Evolutionary conservation across 2,113 vertebrate genomes (phyloP), one percentile per base, ranked within the genome.

Genomic region (Podilymbus podiceps): DNA sequence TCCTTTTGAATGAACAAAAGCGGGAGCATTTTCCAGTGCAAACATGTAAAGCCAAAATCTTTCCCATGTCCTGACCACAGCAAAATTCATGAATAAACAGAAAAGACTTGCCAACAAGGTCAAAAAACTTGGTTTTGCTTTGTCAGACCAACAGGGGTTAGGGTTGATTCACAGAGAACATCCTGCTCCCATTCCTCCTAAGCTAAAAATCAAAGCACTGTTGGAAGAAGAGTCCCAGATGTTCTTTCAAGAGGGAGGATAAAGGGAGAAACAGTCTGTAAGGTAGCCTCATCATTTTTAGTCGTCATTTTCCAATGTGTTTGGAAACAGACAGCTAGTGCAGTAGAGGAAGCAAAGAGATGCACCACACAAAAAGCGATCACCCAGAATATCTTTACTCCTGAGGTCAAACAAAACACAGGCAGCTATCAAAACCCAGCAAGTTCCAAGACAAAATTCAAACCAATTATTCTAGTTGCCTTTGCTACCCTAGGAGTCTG

Each of bases 31-130:
- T 95, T 95, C 94, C 94, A 96, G 94, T 47, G 93, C 93, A 97
- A 97, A 97, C 95, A 96, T 85, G 81, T 91, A 97, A 95, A 96
- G 89, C 66, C 77, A 88, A 93, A 97, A 87, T 95, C 91, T 95
- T 96, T 97, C 94, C 96, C 95, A 93, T 97, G 89, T 96, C 96
- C 93, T 91, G 71, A 89, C 91, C 94, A 95, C 87, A 95, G 96
- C 58, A 95, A 97, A 97, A 97, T 95, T 96, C 80, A 95, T 97
- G 90, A 96, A 95, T 95, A 97, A 97, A 95, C 89, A 97, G 90
- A 97, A 93, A 95, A 82, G 90, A 64, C 90, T 93, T 89, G 77
- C 80, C 90, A 89, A 69, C 56, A 66, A 95, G 92, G 96, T 95
- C 92, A 97, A 92, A 93, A 97, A 94, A 71, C 92, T 87, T 91